Evolutionary conservation across 2,888 invertebrate species (phyloP).

Genomic region (Hydroisotoma schaefferi): DNA sequence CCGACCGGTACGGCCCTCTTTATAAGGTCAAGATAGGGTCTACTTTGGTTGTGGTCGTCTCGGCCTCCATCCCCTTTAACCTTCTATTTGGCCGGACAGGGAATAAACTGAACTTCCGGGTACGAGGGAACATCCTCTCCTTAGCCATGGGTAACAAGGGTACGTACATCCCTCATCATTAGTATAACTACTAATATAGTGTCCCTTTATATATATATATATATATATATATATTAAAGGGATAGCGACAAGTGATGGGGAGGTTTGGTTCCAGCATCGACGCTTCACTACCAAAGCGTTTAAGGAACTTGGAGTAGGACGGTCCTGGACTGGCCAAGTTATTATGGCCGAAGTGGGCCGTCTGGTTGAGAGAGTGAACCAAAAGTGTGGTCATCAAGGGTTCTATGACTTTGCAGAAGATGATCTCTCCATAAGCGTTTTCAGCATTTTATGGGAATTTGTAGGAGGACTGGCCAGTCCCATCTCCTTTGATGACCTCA

Average conservation of each 20-base stretch:
- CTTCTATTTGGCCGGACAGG: background rate
- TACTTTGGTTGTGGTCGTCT: background rate
- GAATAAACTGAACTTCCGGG: conserved; percentile 1
- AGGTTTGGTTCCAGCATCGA: background rate
- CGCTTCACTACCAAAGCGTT: background rate
- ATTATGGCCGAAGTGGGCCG: background rate
- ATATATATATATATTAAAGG: background rate
- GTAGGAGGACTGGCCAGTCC: too few species aligned
- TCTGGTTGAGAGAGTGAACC: background rate
- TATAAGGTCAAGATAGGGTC: background rate
- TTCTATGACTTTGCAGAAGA: too few species aligned
- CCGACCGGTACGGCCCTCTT: background rate
- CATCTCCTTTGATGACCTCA: background rate
- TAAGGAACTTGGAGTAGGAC: background rate
- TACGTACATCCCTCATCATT: too few species aligned
- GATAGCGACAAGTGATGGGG: conserved; percentile 1
- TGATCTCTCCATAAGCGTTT: background rate
- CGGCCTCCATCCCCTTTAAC: background rate
- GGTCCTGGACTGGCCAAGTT: background rate
- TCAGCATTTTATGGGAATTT: background rate
- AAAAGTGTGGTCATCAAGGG: background rate
- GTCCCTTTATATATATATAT: background rate
- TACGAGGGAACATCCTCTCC: background rate
- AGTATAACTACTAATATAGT: too few species aligned
- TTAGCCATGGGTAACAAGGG: background rate